phyloP scores from a whole-genome alignment of 2,797 vertebrate species.

The Mergus octosetaceus region DNA sequence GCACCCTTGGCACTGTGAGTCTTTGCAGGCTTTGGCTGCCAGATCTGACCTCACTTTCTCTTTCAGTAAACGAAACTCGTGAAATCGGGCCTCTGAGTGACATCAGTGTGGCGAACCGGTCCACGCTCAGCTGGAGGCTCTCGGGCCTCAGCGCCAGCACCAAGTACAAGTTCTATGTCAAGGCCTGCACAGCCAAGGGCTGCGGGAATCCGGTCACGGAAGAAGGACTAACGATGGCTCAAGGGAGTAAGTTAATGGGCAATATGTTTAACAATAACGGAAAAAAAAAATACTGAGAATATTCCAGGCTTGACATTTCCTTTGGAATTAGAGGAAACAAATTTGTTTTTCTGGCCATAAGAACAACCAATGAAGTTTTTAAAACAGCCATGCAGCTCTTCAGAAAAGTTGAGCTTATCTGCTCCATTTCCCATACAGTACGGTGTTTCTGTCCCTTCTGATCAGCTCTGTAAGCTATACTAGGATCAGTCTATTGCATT shows the following conservation, averaged over 20 bases:
- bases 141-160: conserved; percentile 84
- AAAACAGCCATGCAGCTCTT: background rate
- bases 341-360: conserved; percentile 3
- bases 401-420: background rate
- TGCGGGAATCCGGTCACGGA: conserved; percentile 88
- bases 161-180: conserved; percentile 92
- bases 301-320: conserved; percentile 13
- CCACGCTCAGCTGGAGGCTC: conserved; percentile 84
- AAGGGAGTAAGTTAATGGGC: conserved; percentile 87
- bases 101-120: conserved; percentile 80
- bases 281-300: background rate
- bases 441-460: background rate
- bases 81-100: conserved; percentile 83
- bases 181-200: conserved; percentile 89
- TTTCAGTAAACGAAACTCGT: conserved; percentile 90
- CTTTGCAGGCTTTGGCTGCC: background rate
- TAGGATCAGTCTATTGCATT: background rate
- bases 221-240: conserved; percentile 85
- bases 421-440: background rate
- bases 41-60: conserved; percentile 1
- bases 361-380: background rate
- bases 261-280: background rate
- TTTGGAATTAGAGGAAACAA: conserved; percentile 14
- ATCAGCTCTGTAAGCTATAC: background rate
- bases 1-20: accelerated